Evolutionary conservation across 2,888 invertebrate genomes (phyloP).

Genomic region (Myopa tessellatipennis): DNA sequence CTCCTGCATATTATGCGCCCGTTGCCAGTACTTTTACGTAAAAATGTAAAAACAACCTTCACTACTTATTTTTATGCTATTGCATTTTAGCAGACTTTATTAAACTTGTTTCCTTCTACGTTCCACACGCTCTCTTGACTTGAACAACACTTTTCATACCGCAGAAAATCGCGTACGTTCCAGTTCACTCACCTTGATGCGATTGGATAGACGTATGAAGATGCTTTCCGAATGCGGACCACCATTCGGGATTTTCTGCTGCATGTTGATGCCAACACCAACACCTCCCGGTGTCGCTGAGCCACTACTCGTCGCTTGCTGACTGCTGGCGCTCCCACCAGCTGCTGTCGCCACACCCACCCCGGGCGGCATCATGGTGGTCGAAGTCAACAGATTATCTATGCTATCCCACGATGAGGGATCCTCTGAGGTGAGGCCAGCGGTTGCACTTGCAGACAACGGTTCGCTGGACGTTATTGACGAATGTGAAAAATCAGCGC

Average conservation of each 20-base stretch:
- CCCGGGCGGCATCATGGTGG: conserved; percentile 52
- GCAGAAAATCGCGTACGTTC: conserved; percentile 7
- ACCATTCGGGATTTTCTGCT: conserved; percentile 60
- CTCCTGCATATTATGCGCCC: too few species aligned
- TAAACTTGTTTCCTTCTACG: neutral
- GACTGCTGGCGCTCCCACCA: conserved; percentile 47
- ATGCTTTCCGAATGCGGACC: conserved; percentile 87
- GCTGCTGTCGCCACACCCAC: conserved; percentile 40
- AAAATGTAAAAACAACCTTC: too few species aligned
- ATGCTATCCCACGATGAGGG: conserved; percentile 62
- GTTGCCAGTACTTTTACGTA: too few species aligned
- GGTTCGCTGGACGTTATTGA: conserved; percentile 34
- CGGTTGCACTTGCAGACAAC: conserved; percentile 17
- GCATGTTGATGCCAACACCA: conserved; percentile 51
- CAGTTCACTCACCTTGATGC: conserved; percentile 81
- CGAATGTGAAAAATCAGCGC: conserved; percentile 16
- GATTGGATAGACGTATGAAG: conserved; percentile 94
- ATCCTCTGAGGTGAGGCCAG: conserved; percentile 50
- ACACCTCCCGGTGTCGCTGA: conserved; percentile 46
- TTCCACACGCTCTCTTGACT: neutral
- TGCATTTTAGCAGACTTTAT: neutral
- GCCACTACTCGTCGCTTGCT: conserved; percentile 44
- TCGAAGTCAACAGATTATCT: conserved; percentile 60
- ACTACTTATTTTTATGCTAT: neutral
- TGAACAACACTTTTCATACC: neutral